Evolutionary conservation across 2,113 vertebrate genomes (phyloP), one percentile per base, ranked within the genome.

Genomic region (Ammospiza nelsoni): DNA sequence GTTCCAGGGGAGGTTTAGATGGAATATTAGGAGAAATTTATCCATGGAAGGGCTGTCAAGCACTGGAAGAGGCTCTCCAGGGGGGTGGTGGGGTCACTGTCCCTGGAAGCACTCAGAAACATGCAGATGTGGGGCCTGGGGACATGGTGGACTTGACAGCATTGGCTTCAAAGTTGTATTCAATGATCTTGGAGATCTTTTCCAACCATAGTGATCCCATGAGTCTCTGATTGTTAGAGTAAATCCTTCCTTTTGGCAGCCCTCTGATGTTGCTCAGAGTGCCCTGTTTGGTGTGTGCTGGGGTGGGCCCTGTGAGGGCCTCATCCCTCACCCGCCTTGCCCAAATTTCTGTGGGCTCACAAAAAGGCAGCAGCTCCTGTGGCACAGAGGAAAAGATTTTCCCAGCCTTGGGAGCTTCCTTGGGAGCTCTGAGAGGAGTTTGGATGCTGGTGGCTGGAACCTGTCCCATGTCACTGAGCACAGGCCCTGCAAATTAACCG

Each of bases 91-190:
- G 54, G n/a, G 20, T 52, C 54, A 4, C 28, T 46, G 48, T 12
- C 24, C 11, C 39, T 41, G 29, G 28, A 15, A 54, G 9, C 8
- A 7, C 8, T 41, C 3, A 41, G 41, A 55, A 10, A 2, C 48
- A 2, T 22, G 11, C 24, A 41, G 62, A 5, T 28, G 22, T 23
- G 43, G 15, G 25, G 37, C 33, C 4, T 46, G 62, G 46, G 61
- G 6, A 8, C 0, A 1, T 11, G 43, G 9, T 11, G n/a, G 39
- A 6, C n/a, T 33, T 8, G 54, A 20, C 37, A n/a, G 12, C 0
- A 1, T 12, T n/a, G 24, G 24, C 39, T 48, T 46, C 9, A 35
- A 9, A 39, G 29, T 12, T 46, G 22, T 24, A 3, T 23, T 27
- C 13, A 31, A 1, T 25, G 9, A 46, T 12, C 62, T 11, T 15